phyloP scores from a whole-genome alignment of 2,888 invertebrate species.

The Drosophila fulvimacula region DNA sequence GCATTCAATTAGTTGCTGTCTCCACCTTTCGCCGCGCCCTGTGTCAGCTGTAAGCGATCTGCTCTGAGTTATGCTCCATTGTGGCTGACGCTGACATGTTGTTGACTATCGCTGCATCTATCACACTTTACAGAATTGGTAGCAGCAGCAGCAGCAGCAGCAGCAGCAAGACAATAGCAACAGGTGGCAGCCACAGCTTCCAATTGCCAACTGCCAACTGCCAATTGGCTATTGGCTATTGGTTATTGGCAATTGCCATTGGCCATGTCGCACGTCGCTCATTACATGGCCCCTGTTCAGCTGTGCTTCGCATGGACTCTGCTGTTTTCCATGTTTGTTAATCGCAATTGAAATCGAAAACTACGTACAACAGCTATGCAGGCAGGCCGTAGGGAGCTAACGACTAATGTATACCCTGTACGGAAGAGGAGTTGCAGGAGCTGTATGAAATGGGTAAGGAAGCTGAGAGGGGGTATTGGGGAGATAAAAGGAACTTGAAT shows the following conservation, averaged over 20 bases:
- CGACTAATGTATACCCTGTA: constrained; percentile 15
- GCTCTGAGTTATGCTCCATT: constrained; percentile 42
- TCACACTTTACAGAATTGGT: constrained; percentile 32
- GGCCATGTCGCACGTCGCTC: constrained; percentile 71
- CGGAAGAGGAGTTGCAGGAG: not conserved
- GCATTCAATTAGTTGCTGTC: constrained; percentile 65
- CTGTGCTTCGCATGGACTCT: constrained; percentile 25
- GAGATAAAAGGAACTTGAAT: no score
- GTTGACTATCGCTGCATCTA: constrained; percentile 47
- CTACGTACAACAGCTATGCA: constrained; percentile 22
- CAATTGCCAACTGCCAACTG: constrained; percentile 51
- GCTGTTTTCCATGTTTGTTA: constrained; percentile 42
- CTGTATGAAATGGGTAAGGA: not conserved
- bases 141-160: constrained; percentile 51
- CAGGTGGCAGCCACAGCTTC: constrained; percentile 62
- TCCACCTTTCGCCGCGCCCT: constrained; percentile 2
- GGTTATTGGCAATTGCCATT: constrained; percentile 55
- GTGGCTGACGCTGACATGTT: constrained; percentile 46
- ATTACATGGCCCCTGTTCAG: constrained; percentile 47
- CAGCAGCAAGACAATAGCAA: constrained; percentile 55
- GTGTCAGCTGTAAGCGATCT: constrained; percentile 11
- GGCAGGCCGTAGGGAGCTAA: accelerated
- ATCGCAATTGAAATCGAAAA: constrained; percentile 70
- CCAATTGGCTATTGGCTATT: constrained; percentile 39
- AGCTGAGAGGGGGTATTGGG: no score